Conservation (phyloP, 2,113 vertebrate species). For the Stercorarius parasiticus region DNA sequence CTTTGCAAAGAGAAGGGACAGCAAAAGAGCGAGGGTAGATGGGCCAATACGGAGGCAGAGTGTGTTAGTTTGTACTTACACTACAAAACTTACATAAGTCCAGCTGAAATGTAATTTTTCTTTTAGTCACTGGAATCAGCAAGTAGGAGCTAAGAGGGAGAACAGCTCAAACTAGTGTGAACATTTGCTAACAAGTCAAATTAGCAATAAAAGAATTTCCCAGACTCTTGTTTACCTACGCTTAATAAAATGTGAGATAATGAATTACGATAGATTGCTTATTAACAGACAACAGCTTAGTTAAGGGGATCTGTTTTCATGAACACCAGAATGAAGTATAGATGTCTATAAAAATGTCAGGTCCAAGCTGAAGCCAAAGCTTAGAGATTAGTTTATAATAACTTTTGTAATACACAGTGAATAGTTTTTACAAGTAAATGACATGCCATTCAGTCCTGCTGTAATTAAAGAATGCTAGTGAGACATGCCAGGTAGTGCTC, state of each 20-base stretch:
- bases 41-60: neutral
- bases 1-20: neutral
- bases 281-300: neutral
- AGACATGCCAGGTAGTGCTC: neutral
- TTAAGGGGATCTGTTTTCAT: slow-evolving; percentile 11
- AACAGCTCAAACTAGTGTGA: neutral
- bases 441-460: neutral
- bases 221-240: neutral
- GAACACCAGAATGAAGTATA: slow-evolving; percentile 22
- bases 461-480: slow-evolving; percentile 38
- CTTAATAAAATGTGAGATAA: neutral
- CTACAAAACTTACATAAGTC: neutral
- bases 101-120: neutral
- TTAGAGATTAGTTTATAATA: slow-evolving; percentile 5
- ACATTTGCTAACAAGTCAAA: neutral
- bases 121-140: neutral
- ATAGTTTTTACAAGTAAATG: slow-evolving; percentile 14
- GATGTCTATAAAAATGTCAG: neutral
- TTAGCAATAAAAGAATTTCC: neutral
- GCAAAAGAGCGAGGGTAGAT: neutral
- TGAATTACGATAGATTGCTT: neutral
- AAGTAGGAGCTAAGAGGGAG: neutral
- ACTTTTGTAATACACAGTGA: neutral
- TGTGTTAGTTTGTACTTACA: neutral
- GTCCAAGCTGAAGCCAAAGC: neutral